phyloP scores from a whole-genome alignment of 37 sponge, comb jelly and placozoan genomes.

The Agelas oroides region DNA sequence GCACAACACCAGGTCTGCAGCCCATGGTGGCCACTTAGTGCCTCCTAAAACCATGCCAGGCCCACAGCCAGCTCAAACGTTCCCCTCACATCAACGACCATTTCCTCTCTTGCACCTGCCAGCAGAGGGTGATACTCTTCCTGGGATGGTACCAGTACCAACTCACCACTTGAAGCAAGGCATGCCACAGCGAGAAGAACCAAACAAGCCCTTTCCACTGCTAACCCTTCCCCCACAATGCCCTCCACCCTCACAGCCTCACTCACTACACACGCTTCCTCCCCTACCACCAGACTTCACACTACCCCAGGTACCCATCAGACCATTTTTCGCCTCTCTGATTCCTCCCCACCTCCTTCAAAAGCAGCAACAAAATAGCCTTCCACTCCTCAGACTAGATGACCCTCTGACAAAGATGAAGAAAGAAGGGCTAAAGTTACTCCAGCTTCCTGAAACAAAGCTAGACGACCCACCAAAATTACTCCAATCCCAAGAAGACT shows the following conservation, averaged over 20 bases:
- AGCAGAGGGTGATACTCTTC: constrained; percentile 1
- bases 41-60: too few species aligned
- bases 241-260: constrained; percentile 10
- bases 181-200: not conserved
- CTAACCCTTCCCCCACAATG: not conserved
- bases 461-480: too few species aligned
- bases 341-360: not conserved
- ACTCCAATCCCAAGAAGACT: too few species aligned
- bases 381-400: not conserved
- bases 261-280: not conserved
- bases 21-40: too few species aligned
- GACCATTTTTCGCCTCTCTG: constrained; percentile 1
- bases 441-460: not conserved
- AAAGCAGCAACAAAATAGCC: not conserved
- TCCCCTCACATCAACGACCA: not conserved
- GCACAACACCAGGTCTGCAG: too few species aligned
- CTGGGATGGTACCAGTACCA: not conserved
- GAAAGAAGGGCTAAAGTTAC: not conserved
- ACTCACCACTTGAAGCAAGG: not conserved
- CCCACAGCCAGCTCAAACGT: too few species aligned
- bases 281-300: not conserved
- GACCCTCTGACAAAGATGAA: constrained; percentile 29
- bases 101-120: not conserved
- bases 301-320: constrained; percentile 24
- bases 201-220: not conserved